Conservation (phyloP, 2,797 vertebrate genomes). For the Gadopsis bispinosus region DNA sequence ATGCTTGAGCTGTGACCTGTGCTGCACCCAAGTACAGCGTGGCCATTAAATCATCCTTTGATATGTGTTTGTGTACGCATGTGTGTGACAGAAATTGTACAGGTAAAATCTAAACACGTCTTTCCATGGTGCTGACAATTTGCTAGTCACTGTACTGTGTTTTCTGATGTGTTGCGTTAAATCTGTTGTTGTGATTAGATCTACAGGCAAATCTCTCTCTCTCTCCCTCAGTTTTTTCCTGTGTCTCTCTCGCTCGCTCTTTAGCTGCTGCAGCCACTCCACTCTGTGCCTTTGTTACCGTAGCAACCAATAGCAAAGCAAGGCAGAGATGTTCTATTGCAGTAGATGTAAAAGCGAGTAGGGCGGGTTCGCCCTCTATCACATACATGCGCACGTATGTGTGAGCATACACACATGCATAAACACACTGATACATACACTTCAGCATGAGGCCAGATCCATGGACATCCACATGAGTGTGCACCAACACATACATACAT, state of each 20-base stretch:
- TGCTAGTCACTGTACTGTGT: background rate
- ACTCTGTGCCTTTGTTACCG: constrained; percentile 86
- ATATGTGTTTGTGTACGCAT: background rate
- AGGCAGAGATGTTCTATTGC: constrained; percentile 80
- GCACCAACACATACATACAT: constrained; percentile 30
- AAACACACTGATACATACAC: constrained; percentile 14
- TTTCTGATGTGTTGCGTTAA: constrained; percentile 43
- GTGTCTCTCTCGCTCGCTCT: constrained; percentile 52
- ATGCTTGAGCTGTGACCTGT: constrained; percentile 50
- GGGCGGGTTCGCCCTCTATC: constrained; percentile 66
- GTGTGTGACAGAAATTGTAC: constrained; percentile 1
- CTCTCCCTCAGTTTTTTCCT: constrained; percentile 21
- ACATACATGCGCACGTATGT: constrained; percentile 28
- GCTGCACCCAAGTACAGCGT: constrained; percentile 35
- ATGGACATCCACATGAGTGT: constrained; percentile 16
- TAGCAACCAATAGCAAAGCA: constrained; percentile 88
- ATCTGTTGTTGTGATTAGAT: constrained; percentile 64
- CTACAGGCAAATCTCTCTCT: constrained; percentile 42
- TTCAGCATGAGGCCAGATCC: constrained; percentile 37
- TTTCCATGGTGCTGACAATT: constrained; percentile 44
- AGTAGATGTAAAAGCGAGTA: constrained; percentile 76
- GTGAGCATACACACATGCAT: constrained; percentile 4
- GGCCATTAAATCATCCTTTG: constrained; percentile 34
- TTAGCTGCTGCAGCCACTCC: constrained; percentile 81
- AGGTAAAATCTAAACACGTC: background rate